Base-by-base conservation (phyloP, 2,113 vertebrate genomes). In the Fregetta grallaria region DNA sequence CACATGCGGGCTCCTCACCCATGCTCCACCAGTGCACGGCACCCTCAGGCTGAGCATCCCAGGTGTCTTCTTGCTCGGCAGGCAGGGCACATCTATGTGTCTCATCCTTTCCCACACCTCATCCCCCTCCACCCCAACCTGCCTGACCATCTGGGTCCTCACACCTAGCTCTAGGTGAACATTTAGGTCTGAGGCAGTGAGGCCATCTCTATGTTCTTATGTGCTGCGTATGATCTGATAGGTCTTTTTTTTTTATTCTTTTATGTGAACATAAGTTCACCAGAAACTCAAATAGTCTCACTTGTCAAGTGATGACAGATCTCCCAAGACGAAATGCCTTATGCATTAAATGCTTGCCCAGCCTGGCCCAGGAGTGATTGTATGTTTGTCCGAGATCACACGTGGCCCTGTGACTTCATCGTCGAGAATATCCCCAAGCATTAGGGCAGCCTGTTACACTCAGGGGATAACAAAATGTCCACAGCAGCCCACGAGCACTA, bases 221-320 rank as follows among this genome's bases (percentile, higher is more conserved):
- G 26, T 67, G 47, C 47, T 50, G 26, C 47, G 7, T 65, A 67
- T 0, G 0, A 79, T 58, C 63, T 9, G 1, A 38, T 16, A 30
- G 5, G 11, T 56, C 50, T 81, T 73, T 30, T 74, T 80, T 80
- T 30, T 74, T 80, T 80, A 81, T 95, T 94, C 65, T 89, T 67
- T 63, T 27, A 34, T 81, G 66, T 38, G 65, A 78, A 91, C 29
- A 3, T 49, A 87, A 81, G 68, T 65, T 96, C 52, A 94, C 47
- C 59, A 93, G 92, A 88, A 96, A 93, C 79, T 95, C 92, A 89
- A 87, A 95, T 78, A 84, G 1, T 68, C 40, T 40, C 56, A 89
- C 47, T 52, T 96, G 79, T 75, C 10, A 11, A 56, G 47, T 0
- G 7, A 87, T 89, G 79, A 93, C 86, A 92, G 65, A 86, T 81